phyloP scores from a whole-genome alignment of 2,113 vertebrate genomes.

The Loxodonta africana region DNA sequence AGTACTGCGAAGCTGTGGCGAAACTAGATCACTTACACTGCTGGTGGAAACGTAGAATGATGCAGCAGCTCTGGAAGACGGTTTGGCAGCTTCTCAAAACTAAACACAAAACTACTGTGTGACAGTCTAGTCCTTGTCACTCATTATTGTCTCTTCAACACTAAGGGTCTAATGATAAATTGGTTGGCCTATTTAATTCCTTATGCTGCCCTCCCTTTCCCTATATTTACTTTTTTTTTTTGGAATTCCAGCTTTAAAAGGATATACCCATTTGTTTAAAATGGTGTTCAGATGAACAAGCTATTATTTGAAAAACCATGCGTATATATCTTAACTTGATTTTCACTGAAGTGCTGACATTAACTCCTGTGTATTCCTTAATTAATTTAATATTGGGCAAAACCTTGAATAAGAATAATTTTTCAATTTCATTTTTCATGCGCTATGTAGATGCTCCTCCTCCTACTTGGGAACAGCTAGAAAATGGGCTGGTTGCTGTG shows the following conservation, averaged over 20 bases:
- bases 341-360: background rate
- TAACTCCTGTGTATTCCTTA: background rate
- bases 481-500: slow-evolving; percentile 98
- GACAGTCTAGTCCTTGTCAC: background rate
- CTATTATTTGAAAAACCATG: background rate
- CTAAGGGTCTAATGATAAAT: background rate
- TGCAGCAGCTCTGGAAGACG: background rate
- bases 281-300: background rate
- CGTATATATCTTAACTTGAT: slow-evolving; percentile 10
- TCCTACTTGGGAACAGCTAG: slow-evolving; percentile 98
- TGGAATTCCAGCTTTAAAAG: background rate
- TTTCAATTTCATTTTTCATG: background rate
- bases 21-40: background rate
- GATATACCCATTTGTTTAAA: slow-evolving; percentile 1
- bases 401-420: background rate
- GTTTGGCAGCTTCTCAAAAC: background rate
- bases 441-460: slow-evolving; percentile 94
- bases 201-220: background rate
- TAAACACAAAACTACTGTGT: too few species aligned
- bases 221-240: slow-evolving; percentile 38
- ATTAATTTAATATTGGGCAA: slow-evolving; percentile 18
- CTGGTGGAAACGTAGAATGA: background rate
- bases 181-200: background rate
- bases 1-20: background rate
- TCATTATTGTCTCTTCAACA: background rate